phyloP scores from a whole-genome alignment of 2,888 invertebrate species.

The Erynnis tages region DNA sequence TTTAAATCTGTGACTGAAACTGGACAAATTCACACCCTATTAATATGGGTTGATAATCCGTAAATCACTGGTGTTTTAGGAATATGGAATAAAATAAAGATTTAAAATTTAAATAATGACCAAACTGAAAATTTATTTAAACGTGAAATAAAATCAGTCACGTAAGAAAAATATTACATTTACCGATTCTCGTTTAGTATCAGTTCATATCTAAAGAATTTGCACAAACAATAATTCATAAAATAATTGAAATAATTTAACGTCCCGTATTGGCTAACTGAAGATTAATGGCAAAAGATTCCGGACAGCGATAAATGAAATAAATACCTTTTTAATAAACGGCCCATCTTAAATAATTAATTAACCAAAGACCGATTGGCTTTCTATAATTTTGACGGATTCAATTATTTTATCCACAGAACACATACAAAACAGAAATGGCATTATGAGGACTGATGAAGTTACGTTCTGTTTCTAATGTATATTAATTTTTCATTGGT shows the following conservation, averaged over 20 bases:
- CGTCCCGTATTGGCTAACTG: not conserved
- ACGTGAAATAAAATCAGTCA: too few relatives aligned
- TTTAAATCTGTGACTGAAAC: slow-evolving; percentile 9
- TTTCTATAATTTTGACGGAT: slow-evolving; percentile 72
- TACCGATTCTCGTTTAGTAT: too few relatives aligned
- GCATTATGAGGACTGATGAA: not conserved
- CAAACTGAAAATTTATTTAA: too few relatives aligned
- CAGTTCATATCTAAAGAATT: not conserved
- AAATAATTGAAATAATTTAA: not conserved
- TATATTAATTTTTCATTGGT: too few relatives aligned
- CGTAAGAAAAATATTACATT: too few relatives aligned
- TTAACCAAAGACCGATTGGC: slow-evolving; percentile 59
- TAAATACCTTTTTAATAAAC: slow-evolving; percentile 48
- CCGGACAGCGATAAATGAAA: slow-evolving; percentile 38
- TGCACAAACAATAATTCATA: not conserved
- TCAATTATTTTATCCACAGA: slow-evolving; percentile 57
- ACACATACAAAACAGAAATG: not conserved
- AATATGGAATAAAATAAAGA: too few relatives aligned
- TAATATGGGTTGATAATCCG: slow-evolving; percentile 5
- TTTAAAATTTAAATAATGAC: too few relatives aligned
- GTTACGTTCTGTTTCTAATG: not conserved
- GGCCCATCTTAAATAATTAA: slow-evolving; percentile 55
- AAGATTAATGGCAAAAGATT: slow-evolving; percentile 16
- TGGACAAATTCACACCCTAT: not conserved
- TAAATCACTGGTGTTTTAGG: too few relatives aligned